Evolutionary conservation across 2,113 vertebrate genomes (phyloP).

Genomic region (Colaptes auratus): DNA sequence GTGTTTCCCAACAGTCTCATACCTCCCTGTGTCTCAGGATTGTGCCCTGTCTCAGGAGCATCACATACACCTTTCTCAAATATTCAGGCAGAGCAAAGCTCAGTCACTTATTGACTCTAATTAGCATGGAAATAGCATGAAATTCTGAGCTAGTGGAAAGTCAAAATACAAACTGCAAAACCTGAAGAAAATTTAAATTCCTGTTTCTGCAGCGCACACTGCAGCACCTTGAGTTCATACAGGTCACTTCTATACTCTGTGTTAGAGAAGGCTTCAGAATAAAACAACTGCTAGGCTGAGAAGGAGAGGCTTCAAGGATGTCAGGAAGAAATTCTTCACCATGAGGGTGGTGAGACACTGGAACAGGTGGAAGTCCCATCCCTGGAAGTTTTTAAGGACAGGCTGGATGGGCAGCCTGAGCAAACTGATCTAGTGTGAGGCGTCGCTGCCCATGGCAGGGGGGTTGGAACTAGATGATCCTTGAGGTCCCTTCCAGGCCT

Average conservation of each 20-base stretch:
- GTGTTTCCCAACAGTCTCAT: neutral
- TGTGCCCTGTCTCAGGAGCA: accelerated
- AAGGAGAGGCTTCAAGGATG: neutral
- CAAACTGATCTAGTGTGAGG: too few relatives aligned
- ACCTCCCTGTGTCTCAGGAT: accelerated
- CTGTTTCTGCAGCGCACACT: neutral
- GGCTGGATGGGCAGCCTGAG: too few relatives aligned
- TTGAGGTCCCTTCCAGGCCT: too few relatives aligned
- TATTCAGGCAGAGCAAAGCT: neutral
- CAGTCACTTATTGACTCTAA: neutral
- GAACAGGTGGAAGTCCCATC: too few relatives aligned
- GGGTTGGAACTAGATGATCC: too few relatives aligned
- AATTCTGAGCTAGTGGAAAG: neutral
- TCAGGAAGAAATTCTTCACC: too few relatives aligned
- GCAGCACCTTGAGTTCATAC: neutral
- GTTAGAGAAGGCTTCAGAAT: neutral
- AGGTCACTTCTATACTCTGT: neutral
- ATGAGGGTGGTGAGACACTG: too few relatives aligned
- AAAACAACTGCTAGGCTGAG: neutral
- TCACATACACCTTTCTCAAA: neutral
- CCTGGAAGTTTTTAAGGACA: too few relatives aligned
- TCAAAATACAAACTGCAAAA: neutral
- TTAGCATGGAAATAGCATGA: neutral
- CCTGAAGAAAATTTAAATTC: neutral
- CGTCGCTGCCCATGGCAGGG: too few relatives aligned